Percentiles rank a stretch among this genome's conserved stretches.
Evolutionary conservation across 2,113 vertebrate species (phyloP).

Genomic region (Heliornis fulica): DNA sequence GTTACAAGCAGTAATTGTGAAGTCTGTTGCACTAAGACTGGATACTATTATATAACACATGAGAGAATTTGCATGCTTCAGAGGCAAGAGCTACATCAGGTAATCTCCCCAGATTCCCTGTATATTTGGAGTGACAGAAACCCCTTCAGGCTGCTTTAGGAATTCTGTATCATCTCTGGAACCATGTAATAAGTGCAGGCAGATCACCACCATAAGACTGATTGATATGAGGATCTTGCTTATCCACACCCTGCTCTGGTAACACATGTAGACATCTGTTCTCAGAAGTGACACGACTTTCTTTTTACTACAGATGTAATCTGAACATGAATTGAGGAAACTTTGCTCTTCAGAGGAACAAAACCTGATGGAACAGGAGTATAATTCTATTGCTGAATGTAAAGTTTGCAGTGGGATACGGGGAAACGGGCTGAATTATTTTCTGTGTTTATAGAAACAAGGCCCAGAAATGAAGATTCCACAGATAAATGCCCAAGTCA

Average conservation of each 20-base stretch:
- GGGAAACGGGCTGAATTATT: neutral
- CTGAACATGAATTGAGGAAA: neutral
- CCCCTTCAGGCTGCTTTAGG: neutral
- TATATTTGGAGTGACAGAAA: neutral
- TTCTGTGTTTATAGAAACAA: neutral
- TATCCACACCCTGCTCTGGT: neutral
- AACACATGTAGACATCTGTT: neutral
- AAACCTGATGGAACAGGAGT: neutral
- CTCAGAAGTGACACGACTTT: neutral
- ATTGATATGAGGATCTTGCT: neutral
- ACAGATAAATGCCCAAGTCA: neutral
- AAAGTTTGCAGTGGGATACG: neutral
- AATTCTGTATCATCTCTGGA: slow-evolving; percentile 19
- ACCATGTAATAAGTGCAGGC: neutral
- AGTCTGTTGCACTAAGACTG: neutral
- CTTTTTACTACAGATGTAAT: neutral
- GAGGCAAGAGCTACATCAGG: neutral
- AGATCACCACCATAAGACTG: neutral
- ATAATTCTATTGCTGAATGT: neutral
- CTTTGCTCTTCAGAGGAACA: neutral
- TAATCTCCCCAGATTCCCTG: neutral
- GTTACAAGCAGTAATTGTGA: neutral
- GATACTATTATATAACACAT: neutral
- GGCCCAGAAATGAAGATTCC: neutral
- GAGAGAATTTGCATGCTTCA: neutral